These are phyloP conservation scores for Chironomus tentans DNA, from an alignment of 2,888 invertebrate genomes.

Conservation along the genomic window DNA sequence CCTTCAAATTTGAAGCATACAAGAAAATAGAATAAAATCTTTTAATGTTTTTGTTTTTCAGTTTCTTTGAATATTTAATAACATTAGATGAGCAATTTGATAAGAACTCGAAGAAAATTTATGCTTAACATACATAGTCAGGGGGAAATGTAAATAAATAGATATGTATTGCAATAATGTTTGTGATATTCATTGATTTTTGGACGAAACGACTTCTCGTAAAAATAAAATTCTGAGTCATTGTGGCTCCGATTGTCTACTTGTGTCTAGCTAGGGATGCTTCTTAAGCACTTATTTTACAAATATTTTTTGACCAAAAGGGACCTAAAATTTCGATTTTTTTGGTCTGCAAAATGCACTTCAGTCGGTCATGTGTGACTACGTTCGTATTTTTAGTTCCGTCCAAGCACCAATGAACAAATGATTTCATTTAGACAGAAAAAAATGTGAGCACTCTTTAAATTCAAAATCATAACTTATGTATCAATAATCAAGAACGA, in stretches of 20 bases:
- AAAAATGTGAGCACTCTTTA: neutral
- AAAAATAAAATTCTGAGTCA: too few relatives aligned
- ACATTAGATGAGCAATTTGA: neutral
- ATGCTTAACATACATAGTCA: neutral
- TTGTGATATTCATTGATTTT: neutral
- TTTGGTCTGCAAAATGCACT: too few relatives aligned
- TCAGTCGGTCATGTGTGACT: too few relatives aligned
- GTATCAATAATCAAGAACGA: too few relatives aligned
- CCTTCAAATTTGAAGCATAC: neutral
- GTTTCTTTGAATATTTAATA: neutral
- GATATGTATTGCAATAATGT: neutral
- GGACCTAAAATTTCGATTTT: too few relatives aligned
- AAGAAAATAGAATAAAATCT: neutral
- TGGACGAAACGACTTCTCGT: too few relatives aligned
- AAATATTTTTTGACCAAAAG: too few relatives aligned
- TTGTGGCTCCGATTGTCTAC: too few relatives aligned
- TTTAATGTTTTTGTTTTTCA: neutral
- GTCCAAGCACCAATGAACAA: neutral
- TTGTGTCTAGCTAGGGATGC: too few relatives aligned
- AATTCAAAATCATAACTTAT: neutral
- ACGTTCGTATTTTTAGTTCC: too few relatives aligned
- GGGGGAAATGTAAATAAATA: neutral
- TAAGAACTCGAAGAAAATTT: neutral
- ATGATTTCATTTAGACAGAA: neutral
- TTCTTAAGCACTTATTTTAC: too few relatives aligned